Conservation (phyloP, 1,140 invertebrate species). For the Drosophila oshimai region DNA sequence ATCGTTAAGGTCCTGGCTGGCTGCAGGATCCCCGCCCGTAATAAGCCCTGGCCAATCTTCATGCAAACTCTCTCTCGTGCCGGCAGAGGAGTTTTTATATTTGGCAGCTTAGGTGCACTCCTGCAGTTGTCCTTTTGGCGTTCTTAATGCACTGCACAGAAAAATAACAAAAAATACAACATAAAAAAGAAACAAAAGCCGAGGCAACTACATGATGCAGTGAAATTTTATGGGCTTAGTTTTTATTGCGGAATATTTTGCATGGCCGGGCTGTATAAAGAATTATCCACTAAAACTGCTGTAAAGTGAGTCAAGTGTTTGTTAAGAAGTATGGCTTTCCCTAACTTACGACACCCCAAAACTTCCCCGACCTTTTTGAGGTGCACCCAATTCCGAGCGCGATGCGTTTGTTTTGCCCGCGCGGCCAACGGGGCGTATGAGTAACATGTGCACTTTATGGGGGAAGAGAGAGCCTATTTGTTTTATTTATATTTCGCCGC, state of each 20-base stretch:
- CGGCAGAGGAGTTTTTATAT: slow-evolving; percentile 44
- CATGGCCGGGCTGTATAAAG: slow-evolving; percentile 40
- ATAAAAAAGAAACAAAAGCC: slow-evolving; percentile 23
- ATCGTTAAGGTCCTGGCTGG: slow-evolving; percentile 54
- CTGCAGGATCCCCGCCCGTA: slow-evolving; percentile 19
- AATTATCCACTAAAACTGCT: slow-evolving; percentile 51
- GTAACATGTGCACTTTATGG: slow-evolving; percentile 57
- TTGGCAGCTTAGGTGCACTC: slow-evolving; percentile 71
- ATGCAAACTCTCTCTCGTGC: slow-evolving; percentile 37
- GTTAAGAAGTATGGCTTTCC: slow-evolving; percentile 16
- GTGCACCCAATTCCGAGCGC: slow-evolving; percentile 21
- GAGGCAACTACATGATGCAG: slow-evolving; percentile 40
- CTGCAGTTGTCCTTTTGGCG: slow-evolving; percentile 60
- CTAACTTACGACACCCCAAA: not conserved
- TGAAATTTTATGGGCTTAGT: slow-evolving; percentile 69
- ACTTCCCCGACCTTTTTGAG: not conserved
- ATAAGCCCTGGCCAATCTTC: slow-evolving; percentile 51
- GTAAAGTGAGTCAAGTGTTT: slow-evolving; percentile 41
- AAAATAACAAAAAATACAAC: slow-evolving; percentile 13
- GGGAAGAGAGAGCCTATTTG: slow-evolving; percentile 28
- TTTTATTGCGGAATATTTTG: slow-evolving; percentile 57
- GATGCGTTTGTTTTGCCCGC: slow-evolving; percentile 13
- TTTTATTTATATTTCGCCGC: slow-evolving; percentile 40
- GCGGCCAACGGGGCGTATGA: slow-evolving; percentile 45
- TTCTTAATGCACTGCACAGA: slow-evolving; percentile 47